Evolutionary conservation across 2,888 invertebrate genomes (phyloP).

Genomic region (Listrodromus nycthemerus): DNA sequence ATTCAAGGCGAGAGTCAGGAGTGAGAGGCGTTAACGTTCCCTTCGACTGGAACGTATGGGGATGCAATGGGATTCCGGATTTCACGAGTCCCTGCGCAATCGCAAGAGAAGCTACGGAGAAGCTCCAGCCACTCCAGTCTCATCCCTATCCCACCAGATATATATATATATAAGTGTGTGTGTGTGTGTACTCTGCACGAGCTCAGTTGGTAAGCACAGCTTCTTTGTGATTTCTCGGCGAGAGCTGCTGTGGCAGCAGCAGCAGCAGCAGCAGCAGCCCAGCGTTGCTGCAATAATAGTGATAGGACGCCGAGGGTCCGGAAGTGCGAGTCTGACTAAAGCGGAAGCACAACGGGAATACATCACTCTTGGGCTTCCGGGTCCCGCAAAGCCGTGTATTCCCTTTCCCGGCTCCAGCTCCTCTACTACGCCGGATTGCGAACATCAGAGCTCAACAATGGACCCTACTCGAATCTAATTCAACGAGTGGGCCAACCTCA

Average conservation of each 20-base stretch:
- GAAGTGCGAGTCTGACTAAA: conserved; percentile 66
- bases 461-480: conserved; percentile 77
- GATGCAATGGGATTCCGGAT: conserved; percentile 47
- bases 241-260: conserved; percentile 49
- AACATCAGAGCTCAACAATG: conserved; percentile 71
- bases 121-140: conserved; percentile 39
- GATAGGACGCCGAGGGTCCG: conserved; percentile 51
- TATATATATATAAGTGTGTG: background rate
- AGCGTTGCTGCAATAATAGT: conserved; percentile 52
- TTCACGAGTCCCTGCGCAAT: conserved; percentile 47
- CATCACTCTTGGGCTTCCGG: conserved; percentile 67
- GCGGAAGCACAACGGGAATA: conserved; percentile 70
- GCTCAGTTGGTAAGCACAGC: conserved; percentile 48
- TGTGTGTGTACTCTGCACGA: background rate
- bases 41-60: conserved; percentile 55
- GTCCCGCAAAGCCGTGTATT: conserved; percentile 30
- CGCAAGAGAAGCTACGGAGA: conserved; percentile 25
- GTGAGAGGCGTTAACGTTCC: background rate
- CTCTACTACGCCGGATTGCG: conserved; percentile 45
- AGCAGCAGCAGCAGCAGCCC: conserved; percentile 25
- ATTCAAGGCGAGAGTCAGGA: background rate
- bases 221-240: conserved; percentile 62
- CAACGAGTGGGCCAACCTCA: conserved; percentile 67
- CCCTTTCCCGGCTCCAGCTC: conserved; percentile 49
- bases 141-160: background rate